Percentiles rank a stretch among this genome's conserved stretches.
Evolutionary conservation across 2,888 invertebrate species (phyloP).

Genomic region (Drosophila infuscata): DNA sequence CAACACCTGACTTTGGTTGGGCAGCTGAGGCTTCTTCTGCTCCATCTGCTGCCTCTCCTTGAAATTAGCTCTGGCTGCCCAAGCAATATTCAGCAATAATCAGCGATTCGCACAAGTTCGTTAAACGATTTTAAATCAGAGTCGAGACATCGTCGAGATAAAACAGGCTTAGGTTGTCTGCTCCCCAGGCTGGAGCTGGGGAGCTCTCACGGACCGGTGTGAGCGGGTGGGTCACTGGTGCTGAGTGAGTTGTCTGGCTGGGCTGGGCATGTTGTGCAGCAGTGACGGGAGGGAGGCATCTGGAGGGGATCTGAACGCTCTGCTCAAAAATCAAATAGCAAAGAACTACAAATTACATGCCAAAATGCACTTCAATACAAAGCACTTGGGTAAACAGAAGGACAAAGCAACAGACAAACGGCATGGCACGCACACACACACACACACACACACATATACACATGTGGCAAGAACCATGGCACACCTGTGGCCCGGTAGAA

Average conservation of each 20-base stretch:
- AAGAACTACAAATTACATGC: slow-evolving; percentile 82
- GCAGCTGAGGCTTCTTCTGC: not conserved
- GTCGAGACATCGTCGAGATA: slow-evolving; percentile 51
- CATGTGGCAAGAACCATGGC: slow-evolving; percentile 34
- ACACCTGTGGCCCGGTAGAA: slow-evolving; percentile 61
- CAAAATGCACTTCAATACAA: slow-evolving; percentile 82
- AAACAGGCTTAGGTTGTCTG: slow-evolving; percentile 45
- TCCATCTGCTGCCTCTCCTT: not conserved
- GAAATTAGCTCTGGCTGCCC: not conserved
- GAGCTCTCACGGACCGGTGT: not conserved
- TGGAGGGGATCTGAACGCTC: slow-evolving; percentile 20
- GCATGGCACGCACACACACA: slow-evolving; percentile 29
- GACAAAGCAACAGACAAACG: slow-evolving; percentile 49
- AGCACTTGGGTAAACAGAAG: slow-evolving; percentile 78
- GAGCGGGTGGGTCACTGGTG: not conserved
- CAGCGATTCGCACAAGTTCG: slow-evolving; percentile 58
- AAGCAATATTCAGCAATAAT: slow-evolving; percentile 35
- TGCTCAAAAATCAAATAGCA: slow-evolving; percentile 78
- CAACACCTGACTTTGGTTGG: slow-evolving; percentile 1
- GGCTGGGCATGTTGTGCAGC: slow-evolving; percentile 3
- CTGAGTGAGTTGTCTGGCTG: slow-evolving; percentile 27
- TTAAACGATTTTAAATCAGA: slow-evolving; percentile 75
- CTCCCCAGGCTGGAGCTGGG: not conserved
- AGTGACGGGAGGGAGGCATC: not conserved
- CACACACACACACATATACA: slow-evolving; percentile 16